Conservation (phyloP, 2,888 invertebrate species). For the Cerastis leucographa region DNA sequence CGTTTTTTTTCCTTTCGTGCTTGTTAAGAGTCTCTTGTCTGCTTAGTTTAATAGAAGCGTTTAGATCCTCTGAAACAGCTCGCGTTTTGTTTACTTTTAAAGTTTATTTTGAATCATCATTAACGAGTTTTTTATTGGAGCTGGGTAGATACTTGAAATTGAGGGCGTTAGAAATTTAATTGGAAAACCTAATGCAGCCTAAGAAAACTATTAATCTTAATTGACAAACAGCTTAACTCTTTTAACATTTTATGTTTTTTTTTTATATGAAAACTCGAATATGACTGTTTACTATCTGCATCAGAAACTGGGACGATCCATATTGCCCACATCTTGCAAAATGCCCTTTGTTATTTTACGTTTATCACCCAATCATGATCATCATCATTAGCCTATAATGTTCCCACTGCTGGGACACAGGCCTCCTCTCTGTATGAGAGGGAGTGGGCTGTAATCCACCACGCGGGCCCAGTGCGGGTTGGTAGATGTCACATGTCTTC, state of each 20-base stretch:
- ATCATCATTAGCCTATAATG: too few species aligned
- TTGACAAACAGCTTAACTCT: not conserved
- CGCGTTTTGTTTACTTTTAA: slow-evolving; percentile 45
- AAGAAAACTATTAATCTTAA: not conserved
- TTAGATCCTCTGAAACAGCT: slow-evolving; percentile 72
- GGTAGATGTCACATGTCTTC: too few species aligned
- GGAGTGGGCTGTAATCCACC: too few species aligned
- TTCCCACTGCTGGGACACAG: too few species aligned
- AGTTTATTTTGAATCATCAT: not conserved
- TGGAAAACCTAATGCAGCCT: not conserved
- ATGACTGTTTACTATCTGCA: not conserved
- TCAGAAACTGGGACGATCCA: not conserved
- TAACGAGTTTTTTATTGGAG: not conserved
- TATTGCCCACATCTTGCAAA: not conserved
- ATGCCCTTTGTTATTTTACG: not conserved
- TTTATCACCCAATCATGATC: not conserved
- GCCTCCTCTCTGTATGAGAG: too few species aligned
- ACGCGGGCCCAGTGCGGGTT: too few species aligned
- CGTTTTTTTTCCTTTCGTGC: slow-evolving; percentile 74
- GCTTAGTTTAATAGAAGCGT: slow-evolving; percentile 75
- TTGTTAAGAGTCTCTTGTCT: slow-evolving; percentile 84
- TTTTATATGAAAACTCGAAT: not conserved
- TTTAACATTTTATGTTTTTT: not conserved
- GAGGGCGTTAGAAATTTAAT: not conserved
- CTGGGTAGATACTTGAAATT: not conserved